Percentiles rank a stretch among this genome's conserved stretches.
phyloP scores from a whole-genome alignment of 2,888 invertebrate genomes.

The Torymus aiolomorphi region DNA sequence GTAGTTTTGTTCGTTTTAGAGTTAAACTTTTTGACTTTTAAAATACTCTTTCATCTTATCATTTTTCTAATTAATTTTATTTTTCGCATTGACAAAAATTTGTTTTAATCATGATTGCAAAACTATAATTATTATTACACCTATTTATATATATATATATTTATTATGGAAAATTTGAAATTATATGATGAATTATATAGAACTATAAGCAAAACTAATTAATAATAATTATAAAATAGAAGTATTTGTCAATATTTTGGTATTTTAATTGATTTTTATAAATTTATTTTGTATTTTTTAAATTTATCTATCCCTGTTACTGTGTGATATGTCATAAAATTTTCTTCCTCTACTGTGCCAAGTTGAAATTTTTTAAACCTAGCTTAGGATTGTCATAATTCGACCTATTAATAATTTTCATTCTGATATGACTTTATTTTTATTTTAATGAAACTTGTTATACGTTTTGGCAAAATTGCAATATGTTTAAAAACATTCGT shows the following conservation, averaged over 20 bases:
- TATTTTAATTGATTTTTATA: background rate
- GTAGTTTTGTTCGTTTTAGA: no score
- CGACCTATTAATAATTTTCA: conserved; percentile 19
- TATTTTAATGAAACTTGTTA: background rate
- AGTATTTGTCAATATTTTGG: no score
- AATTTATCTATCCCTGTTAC: conserved; percentile 3
- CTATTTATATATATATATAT: no score
- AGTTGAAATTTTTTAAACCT: conserved; percentile 12
- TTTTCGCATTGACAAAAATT: no score
- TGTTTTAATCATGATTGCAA: no score
- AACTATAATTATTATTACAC: no score
- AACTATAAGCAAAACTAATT: no score
- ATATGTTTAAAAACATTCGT: no score
- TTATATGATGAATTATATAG: background rate
- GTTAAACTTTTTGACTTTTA: no score
- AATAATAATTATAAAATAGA: no score
- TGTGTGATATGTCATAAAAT: conserved; percentile 6
- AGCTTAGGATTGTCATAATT: background rate
- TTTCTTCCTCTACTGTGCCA: conserved; percentile 43
- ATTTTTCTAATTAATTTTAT: no score
- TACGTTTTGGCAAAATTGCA: background rate
- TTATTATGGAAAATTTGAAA: background rate
- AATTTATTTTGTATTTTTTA: conserved; percentile 15
- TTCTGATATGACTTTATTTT: background rate
- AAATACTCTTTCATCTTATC: no score